These are phyloP conservation scores for Dryocosmus kuriphilus DNA, from an alignment of 2,888 invertebrate genomes.

Conservation along the genomic window DNA sequence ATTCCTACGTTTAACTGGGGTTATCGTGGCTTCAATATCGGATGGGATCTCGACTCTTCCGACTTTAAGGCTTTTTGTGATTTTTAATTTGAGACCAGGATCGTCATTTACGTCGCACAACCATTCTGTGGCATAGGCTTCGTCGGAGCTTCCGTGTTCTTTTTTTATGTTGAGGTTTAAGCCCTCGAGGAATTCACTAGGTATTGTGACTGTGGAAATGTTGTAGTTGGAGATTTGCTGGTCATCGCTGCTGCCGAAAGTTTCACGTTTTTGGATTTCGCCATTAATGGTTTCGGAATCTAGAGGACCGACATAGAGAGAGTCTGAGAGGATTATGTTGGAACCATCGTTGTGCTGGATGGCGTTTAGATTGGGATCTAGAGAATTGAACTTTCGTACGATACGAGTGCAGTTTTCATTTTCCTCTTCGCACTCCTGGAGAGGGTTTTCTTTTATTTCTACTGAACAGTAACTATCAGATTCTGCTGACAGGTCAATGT, in stretches of 20 bases:
- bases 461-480: conserved; percentile 2
- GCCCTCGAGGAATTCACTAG: conserved; percentile 59
- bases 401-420: conserved; percentile 47
- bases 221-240: conserved; percentile 56
- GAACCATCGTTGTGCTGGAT: conserved; percentile 52
- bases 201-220: conserved; percentile 60
- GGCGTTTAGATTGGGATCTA: conserved; percentile 54
- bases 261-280: conserved; percentile 57
- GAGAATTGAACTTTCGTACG: conserved; percentile 41
- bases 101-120: conserved; percentile 53
- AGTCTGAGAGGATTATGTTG: conserved; percentile 51
- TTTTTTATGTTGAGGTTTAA: conserved; percentile 64
- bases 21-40: conserved; percentile 43
- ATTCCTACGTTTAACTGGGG: not conserved
- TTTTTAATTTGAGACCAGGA: conserved; percentile 47
- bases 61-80: conserved; percentile 47
- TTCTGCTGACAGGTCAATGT: not conserved
- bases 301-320: conserved; percentile 57
- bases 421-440: not conserved
- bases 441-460: not conserved
- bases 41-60: conserved; percentile 52
- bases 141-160: conserved; percentile 54
- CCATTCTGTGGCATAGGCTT: conserved; percentile 61
- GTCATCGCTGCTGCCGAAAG: conserved; percentile 54
- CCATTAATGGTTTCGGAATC: conserved; percentile 59